phyloP scores from a whole-genome alignment of 1,140 invertebrate genomes.

The Drosophila orena region DNA sequence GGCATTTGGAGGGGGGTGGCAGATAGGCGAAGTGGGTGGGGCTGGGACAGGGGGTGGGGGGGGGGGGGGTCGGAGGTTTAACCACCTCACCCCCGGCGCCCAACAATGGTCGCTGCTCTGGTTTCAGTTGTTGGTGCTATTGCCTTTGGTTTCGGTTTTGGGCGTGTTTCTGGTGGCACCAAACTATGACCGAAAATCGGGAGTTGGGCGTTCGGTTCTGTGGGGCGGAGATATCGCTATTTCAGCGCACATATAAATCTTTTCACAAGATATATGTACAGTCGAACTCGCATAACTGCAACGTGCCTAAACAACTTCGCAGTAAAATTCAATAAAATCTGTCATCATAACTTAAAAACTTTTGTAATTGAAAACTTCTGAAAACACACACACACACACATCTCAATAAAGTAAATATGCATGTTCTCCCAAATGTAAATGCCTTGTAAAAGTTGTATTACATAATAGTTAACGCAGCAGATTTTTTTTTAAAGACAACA shows the following conservation, averaged over 20 bases:
- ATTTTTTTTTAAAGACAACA: too few relatives aligned
- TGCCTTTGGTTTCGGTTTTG: conserved; percentile 21
- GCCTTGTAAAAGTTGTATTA: too few relatives aligned
- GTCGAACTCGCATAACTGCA: conserved; percentile 20
- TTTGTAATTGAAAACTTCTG: background rate
- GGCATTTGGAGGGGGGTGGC: conserved; percentile 4
- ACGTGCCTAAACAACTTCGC: conserved; percentile 1
- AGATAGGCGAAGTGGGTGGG: conserved; percentile 15
- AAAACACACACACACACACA: background rate
- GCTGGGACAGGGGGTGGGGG: background rate
- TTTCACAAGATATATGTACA: conserved; percentile 19
- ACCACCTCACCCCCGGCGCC: conserved; percentile 3
- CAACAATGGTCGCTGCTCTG: conserved; percentile 18
- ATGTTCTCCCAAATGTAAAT: background rate
- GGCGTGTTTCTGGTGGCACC: conserved; percentile 49
- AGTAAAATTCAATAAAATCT: conserved; percentile 6
- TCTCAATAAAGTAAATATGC: background rate
- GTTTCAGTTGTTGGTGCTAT: conserved; percentile 25
- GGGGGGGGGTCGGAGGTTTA: conserved; percentile 1
- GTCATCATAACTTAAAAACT: conserved; percentile 13
- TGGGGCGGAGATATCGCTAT: conserved; percentile 38
- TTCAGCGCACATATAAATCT: conserved; percentile 28
- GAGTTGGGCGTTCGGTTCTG: conserved; percentile 4
- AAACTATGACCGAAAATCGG: conserved; percentile 34
- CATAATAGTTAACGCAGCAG: too few relatives aligned